These are phyloP conservation scores for Conger conger DNA, from an alignment of 2,113 vertebrate genomes.

Conservation along the genomic window DNA sequence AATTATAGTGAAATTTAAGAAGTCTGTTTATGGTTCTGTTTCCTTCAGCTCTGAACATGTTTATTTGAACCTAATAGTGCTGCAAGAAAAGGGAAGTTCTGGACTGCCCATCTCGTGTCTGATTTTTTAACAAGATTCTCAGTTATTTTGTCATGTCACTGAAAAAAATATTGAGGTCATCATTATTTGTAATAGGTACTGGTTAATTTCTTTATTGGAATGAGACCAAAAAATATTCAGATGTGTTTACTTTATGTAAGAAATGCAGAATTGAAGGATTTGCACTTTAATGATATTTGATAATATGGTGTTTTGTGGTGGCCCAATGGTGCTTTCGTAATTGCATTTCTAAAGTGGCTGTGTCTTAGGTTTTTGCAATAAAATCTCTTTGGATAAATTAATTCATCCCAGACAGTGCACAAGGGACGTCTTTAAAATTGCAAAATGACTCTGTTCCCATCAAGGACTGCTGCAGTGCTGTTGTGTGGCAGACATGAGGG, in stretches of 20 bases:
- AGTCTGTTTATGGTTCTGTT: neutral
- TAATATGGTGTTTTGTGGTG: neutral
- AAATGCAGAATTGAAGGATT: neutral
- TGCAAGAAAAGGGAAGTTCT: slow-evolving; percentile 17
- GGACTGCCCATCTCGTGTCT: neutral
- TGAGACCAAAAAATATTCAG: too few species aligned
- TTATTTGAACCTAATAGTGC: neutral
- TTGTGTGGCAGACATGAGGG: neutral
- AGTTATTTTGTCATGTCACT: neutral
- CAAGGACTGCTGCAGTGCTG: neutral
- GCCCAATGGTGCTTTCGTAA: neutral
- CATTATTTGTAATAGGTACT: neutral
- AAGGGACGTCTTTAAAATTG: neutral
- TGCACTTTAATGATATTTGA: neutral
- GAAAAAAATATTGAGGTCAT: neutral
- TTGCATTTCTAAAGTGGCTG: neutral
- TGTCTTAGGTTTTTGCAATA: neutral
- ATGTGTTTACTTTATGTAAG: neutral
- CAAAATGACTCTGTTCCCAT: neutral
- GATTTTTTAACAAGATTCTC: neutral
- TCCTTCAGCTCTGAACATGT: neutral
- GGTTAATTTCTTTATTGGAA: neutral
- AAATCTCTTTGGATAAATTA: neutral
- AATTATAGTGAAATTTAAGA: neutral
- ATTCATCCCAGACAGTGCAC: neutral